These are phyloP conservation scores for Sebastolobus alascanus DNA, from an alignment of 2,797 vertebrate species.

Conservation along the genomic window DNA sequence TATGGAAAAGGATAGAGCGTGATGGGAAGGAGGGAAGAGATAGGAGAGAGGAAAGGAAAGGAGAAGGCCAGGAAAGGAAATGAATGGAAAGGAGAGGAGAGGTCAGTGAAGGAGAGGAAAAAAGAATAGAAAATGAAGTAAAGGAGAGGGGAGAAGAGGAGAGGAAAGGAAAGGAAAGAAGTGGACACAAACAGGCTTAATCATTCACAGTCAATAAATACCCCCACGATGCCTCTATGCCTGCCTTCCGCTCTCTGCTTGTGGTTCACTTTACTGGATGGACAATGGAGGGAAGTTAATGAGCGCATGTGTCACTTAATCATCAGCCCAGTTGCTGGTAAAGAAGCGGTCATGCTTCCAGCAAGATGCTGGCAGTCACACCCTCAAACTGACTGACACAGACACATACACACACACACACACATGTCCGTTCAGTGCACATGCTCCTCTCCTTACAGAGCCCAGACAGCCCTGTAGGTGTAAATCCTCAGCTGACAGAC, in stretches of 20 bases:
- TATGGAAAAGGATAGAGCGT: background rate
- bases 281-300: conserved; percentile 66
- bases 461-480: conserved; percentile 68
- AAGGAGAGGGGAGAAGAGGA: background rate
- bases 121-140: background rate
- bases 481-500: conserved; percentile 75
- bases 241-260: conserved; percentile 31
- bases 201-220: conserved; percentile 53
- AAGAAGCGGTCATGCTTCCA: conserved; percentile 69
- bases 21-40: background rate
- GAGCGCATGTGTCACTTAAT: conserved; percentile 69
- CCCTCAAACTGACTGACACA: conserved; percentile 6
- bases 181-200: conserved; percentile 34
- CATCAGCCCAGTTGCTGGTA: conserved; percentile 70
- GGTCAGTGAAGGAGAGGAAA: too few species aligned
- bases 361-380: conserved; percentile 45
- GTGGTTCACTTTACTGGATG: conserved; percentile 55
- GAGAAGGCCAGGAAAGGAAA: background rate
- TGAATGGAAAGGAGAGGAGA: background rate
- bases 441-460: conserved; percentile 14
- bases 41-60: background rate
- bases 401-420: conserved; percentile 19
- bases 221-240: conserved; percentile 8
- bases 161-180: conserved; percentile 2
- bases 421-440: background rate